A percentile compares a stretch with the other conserved stretches of the same genome.
Conservation (phyloP, 2,797 vertebrate genomes). For the Propithecus perrieri region DNA sequence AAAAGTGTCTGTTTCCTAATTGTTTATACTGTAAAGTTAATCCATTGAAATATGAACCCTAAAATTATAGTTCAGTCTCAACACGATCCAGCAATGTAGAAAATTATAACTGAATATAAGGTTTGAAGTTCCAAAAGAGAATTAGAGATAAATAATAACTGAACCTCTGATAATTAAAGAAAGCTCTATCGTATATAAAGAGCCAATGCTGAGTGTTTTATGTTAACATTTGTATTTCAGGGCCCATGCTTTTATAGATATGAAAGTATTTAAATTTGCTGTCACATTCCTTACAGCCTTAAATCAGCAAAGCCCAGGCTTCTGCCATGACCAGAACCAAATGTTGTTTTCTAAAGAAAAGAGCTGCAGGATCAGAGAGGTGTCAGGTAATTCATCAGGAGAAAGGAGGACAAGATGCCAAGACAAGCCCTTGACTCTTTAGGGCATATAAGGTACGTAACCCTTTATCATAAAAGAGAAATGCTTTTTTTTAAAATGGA, state of each 20-base stretch:
- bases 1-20: neutral
- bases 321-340: constrained; percentile 80
- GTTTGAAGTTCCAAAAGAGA: constrained; percentile 29
- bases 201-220: neutral
- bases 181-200: neutral
- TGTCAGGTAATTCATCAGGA: constrained; percentile 82
- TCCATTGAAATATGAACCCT: constrained; percentile 13
- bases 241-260: constrained; percentile 12
- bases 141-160: neutral
- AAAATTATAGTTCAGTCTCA: neutral
- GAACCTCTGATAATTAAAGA: neutral
- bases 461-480: constrained; percentile 72
- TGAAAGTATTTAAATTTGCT: constrained; percentile 66
- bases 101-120: neutral
- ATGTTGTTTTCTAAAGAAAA: constrained; percentile 81
- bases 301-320: constrained; percentile 72
- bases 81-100: neutral
- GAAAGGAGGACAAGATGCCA: constrained; percentile 80
- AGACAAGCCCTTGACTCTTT: constrained; percentile 80
- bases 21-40: neutral
- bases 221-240: constrained; percentile 27
- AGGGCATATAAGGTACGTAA: constrained; percentile 77
- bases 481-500: neutral
- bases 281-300: constrained; percentile 69
- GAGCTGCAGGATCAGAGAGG: constrained; percentile 77